Base-by-base conservation (phyloP, 2,113 vertebrate genomes). In the Epinephelus lanceolatus region DNA sequence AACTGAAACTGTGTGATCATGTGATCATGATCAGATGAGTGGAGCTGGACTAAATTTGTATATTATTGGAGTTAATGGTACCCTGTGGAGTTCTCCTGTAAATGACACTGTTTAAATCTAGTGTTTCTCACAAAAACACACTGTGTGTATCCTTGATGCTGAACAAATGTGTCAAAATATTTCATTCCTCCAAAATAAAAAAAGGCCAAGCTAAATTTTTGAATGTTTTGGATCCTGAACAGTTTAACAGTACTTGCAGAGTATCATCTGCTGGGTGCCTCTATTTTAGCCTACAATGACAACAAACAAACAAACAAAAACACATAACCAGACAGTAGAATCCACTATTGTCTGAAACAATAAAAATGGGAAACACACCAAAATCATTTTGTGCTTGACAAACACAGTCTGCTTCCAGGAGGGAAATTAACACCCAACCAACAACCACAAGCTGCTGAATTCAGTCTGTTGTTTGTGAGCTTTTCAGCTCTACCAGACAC, bases 301-400 rank as follows among this genome's bases (percentile, higher is more conserved):
- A 21, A 30, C 57, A 25, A n/a, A 27, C 33, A 13, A 49, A 49
- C 12, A 18, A 19, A 19, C 5, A 53, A 8, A 19, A 42, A 27
- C 56, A 61, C 40, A 68, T 12, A 56, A 27, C 4, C 12, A 56
- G 21, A 33, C 62, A 57, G 25, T 23, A 42, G 61, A 63, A 73
- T 59, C 51, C 51, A 77, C 33, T 7, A 23, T 5, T 70, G 37
- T 66, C 82, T 49, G 33, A 75, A 25, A 88, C 52, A 78, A 82
- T 88, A 57, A 51, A 72, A 74, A 70, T 61, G 63, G 78, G 74
- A 84, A 78, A 78, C n/a, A n/a, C 65, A 70, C 56, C 73, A 81
- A 51, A 37, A 75, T 75, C n/a, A 71, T 83, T 80, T 59, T 71
- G 63, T 74, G 81, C 53, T 76, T 52, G 40, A 81, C 63, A 70